Percentiles rank a stretch among this genome's conserved stretches.
phyloP scores from a whole-genome alignment of 2,888 invertebrate species.

The Eilema depressum region DNA sequence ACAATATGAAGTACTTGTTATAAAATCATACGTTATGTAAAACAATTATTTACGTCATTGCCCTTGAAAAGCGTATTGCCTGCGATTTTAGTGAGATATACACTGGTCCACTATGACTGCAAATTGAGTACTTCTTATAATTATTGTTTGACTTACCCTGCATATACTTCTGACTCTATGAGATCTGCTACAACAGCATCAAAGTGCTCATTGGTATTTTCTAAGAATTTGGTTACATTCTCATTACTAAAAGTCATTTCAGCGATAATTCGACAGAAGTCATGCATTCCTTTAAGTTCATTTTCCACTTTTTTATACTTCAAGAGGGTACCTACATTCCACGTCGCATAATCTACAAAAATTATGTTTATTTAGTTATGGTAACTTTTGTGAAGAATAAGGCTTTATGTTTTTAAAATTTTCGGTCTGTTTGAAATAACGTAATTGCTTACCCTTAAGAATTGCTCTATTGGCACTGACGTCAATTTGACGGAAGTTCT shows the following conservation, averaged over 20 bases:
- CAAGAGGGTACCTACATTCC: not conserved
- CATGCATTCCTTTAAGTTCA: not conserved
- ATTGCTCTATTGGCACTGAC: not conserved
- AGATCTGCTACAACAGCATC: constrained; percentile 24
- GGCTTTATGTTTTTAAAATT: not conserved
- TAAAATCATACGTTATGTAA: too few species aligned
- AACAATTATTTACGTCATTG: too few species aligned
- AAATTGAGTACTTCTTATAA: not conserved
- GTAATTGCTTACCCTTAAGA: not conserved
- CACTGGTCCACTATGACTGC: too few species aligned
- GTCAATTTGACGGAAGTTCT: constrained; percentile 20
- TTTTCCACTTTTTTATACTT: constrained; percentile 8
- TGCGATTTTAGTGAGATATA: too few species aligned
- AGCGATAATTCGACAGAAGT: constrained; percentile 6
- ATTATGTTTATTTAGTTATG: not conserved
- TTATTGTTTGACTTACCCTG: constrained; percentile 14
- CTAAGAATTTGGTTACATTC: constrained; percentile 9
- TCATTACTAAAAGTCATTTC: constrained; percentile 14
- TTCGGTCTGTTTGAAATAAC: not conserved
- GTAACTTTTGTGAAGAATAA: not conserved
- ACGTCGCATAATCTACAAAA: constrained; percentile 5
- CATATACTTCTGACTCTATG: constrained; percentile 24
- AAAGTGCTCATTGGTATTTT: constrained; percentile 21
- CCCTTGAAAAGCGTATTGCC: too few species aligned
- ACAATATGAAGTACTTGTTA: too few species aligned